These are phyloP conservation scores for Mongoloraphidia duomilia DNA, from an alignment of 2,888 invertebrate species.

Conservation along the genomic window DNA sequence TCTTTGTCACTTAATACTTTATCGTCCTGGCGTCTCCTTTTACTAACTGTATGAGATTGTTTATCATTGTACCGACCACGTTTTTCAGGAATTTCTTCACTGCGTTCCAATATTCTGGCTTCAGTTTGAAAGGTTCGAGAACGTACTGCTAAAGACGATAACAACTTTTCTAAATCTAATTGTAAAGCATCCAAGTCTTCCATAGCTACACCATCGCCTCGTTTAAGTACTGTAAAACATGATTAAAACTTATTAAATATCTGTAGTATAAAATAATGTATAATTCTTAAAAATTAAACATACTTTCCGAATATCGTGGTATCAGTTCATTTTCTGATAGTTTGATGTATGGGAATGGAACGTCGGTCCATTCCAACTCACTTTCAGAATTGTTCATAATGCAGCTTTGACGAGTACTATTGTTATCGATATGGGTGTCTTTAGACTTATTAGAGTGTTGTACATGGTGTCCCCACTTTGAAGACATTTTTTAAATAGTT, in stretches of 20 bases:
- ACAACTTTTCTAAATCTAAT: constrained; percentile 69
- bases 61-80: constrained; percentile 5
- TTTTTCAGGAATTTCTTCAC: constrained; percentile 38
- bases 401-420: too few species aligned
- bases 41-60: constrained; percentile 1
- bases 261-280: too few species aligned
- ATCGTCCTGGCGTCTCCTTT: constrained; percentile 26
- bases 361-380: background rate
- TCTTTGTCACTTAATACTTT: constrained; percentile 14
- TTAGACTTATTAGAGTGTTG: too few species aligned
- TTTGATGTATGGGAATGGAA: constrained; percentile 47
- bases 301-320: constrained; percentile 46
- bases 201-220: constrained; percentile 56
- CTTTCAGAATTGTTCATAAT: too few species aligned
- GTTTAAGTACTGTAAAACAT: background rate
- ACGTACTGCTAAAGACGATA: constrained; percentile 70
- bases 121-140: constrained; percentile 64
- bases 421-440: too few species aligned
- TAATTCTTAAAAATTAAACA: constrained; percentile 9
- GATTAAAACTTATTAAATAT: too few species aligned
- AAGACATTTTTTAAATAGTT: too few species aligned
- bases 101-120: constrained; percentile 50
- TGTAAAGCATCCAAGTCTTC: constrained; percentile 83
- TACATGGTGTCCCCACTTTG: too few species aligned
- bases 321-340: constrained; percentile 53